Conservation (phyloP, 2,113 vertebrate genomes). For the Corythornis vintsioides region DNA sequence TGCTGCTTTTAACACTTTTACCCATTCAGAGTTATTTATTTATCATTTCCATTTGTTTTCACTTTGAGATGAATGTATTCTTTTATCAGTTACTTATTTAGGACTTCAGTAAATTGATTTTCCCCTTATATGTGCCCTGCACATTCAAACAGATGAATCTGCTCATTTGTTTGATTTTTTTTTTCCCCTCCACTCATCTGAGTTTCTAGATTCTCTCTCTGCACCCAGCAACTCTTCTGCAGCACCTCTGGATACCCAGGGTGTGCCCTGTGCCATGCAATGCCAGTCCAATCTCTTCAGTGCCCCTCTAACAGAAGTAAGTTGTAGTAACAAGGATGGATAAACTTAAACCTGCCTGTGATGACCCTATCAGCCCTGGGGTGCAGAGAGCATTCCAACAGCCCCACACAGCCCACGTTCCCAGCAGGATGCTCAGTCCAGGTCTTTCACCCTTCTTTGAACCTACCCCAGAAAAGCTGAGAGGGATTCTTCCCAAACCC, state of each 20-base stretch:
- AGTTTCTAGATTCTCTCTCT: neutral
- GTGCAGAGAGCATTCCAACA: neutral
- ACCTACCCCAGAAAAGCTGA: neutral
- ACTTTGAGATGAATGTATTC: neutral
- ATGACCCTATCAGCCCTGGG: rapidly evolving
- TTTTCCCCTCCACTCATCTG: neutral
- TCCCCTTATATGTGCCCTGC: neutral
- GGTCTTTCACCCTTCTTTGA: neutral
- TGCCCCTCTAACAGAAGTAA: neutral
- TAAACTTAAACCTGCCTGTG: no score
- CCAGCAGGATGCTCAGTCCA: neutral
- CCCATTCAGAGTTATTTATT: constrained; percentile 28
- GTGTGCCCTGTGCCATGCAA: rapidly evolving
- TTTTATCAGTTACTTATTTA: constrained; percentile 60
- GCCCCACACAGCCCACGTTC: neutral
- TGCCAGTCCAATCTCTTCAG: neutral
- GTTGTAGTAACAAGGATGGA: neutral
- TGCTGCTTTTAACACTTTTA: constrained; percentile 3
- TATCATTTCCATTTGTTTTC: constrained; percentile 38
- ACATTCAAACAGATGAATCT: neutral
- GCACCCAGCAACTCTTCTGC: neutral
- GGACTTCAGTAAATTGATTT: constrained; percentile 57
- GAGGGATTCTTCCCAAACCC: neutral
- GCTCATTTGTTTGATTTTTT: neutral
- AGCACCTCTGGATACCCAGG: rapidly evolving